Base-by-base conservation (phyloP, 2,888 invertebrate genomes). In the Parthenolecanium corni region DNA sequence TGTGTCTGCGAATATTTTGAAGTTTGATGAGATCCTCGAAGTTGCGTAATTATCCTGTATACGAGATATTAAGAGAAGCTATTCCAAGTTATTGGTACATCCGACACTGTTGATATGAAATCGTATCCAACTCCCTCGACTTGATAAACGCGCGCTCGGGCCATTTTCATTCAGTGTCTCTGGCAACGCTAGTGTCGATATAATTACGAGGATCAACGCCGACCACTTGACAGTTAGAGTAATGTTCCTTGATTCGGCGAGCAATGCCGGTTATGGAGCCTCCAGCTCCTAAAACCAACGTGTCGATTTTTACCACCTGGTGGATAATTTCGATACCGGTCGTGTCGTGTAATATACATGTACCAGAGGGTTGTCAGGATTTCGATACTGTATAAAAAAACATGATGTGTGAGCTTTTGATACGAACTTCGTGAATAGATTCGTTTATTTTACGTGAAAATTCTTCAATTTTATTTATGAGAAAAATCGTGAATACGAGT, bases 271-370 rank as follows among this genome's bases (percentile, higher is more conserved):
- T 83, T 9, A 96, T 79, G 0, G 97, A 95, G 16, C 98, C 98
- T 18, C 96, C 92, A 4, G 97, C 97, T 6, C 98, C 98, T 12
- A 78, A 70, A 57, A 93, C 83, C 67, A 93, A 78, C 84, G 93
- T 86, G 74, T 96, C 95, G 14, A 97, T 76, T 70, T 83, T 82
- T 69, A 85, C 84, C 67, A 83, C 83, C 68, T 89, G 85, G 72
- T 86, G 82, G 36, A 93, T 78, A 69, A 98, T 96, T 78, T 98
- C 98, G 67, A 85, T 85, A 0, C 85, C 97, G 0, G 98, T 98
- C 62, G 85, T 84, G 72, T 99, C 97, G 73, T 95, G 99, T n/a
- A n/a, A n/a, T n/a, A n/a, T n/a, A n/a, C n/a, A 75, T 99, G 98
- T 0, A 96, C 94, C 70, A 98, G 73, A 0, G 98, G 97, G 76